Conservation (phyloP, 23 tunicate species). For the Ascidia mentula region DNA sequence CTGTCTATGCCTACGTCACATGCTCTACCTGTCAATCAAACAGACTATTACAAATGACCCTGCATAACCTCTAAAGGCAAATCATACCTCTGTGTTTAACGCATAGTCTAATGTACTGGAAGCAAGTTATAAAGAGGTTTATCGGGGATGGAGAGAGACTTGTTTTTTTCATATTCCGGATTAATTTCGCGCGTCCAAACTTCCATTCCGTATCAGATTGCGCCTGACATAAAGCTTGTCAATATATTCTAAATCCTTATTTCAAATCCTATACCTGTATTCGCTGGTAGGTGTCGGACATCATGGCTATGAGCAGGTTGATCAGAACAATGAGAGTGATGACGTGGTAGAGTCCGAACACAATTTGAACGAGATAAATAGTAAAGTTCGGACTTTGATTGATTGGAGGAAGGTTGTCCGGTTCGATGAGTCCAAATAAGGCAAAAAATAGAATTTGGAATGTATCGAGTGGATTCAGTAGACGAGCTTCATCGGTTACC, state of each 20-base stretch:
- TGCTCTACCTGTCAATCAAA: conserved; percentile 35
- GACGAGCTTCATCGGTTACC: not conserved
- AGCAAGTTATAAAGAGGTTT: conserved; percentile 61
- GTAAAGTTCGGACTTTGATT: conserved; percentile 56
- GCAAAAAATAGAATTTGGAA: conserved; percentile 93
- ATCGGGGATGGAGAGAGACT: conserved; percentile 83
- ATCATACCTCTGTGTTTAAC: conserved; percentile 35
- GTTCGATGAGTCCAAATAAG: conserved; percentile 86
- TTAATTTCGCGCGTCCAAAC: conserved; percentile 88
- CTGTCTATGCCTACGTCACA: conserved; percentile 59
- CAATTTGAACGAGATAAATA: conserved; percentile 79
- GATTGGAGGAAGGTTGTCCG: conserved; percentile 83
- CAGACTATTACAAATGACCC: not conserved
- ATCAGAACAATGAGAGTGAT: conserved; percentile 85
- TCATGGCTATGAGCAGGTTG: conserved; percentile 94
- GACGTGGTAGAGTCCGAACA: conserved; percentile 84
- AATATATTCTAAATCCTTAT: no score
- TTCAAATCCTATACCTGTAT: conserved; percentile 63
- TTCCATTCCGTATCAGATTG: conserved; percentile 97
- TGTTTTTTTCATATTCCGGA: conserved; percentile 88
- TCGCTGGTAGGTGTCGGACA: conserved; percentile 94
- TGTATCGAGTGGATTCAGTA: conserved; percentile 71
- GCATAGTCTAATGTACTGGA: conserved; percentile 38
- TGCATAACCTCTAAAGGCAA: not conserved
- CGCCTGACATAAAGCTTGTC: no score